Base-by-base conservation (phyloP, 2,888 invertebrate species). In the Spisula solida region DNA sequence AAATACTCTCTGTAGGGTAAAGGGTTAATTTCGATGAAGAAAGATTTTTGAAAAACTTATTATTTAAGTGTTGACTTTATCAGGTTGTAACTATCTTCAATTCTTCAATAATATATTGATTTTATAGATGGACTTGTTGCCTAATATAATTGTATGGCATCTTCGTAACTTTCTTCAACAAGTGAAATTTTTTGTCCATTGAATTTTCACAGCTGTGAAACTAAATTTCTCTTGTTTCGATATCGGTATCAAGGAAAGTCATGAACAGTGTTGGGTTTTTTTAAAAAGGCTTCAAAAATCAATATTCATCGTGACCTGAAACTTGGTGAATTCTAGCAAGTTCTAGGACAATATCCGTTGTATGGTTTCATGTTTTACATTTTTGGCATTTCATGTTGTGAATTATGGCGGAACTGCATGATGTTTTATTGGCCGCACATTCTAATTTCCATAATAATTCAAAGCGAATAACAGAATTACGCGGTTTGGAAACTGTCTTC, bases 371-470 rank as follows among this genome's bases (percentile, higher is more conserved):
- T 78, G 79, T 85, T 85, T 85, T 75, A 70, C 85, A 79, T 79
- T 79, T 79, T 79, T 79, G 85, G 79, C 85, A 85, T 85, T 83
- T 87, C 82, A 79, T 55, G 31, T 56, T 41, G 56, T 87, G 82
- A 87, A 79, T 87, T 87, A 87, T 83, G 56, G 87, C 78, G 78
- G 82, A 87, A 87, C 82, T 78, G 87, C 87, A 83, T 87, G 87
- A 82, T 87, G 82, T n/a, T 87, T 87, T 87, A 87, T 87, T 87
- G 78, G 82, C 60, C 79, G 29, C 86, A 78, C 56, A 82, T 75
- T 84, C 89, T 89, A 80, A 81, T 86, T 89, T 84, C 86, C 86
- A 89, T 89, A 87, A 87, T 87, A 87, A 87, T 87, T 78, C 82
- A 87, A 87, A 87, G 87, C 20, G 87, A 87, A 87, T 87, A 87